Conservation (phyloP, 2,113 vertebrate genomes). For the Alexandromys fortis region DNA sequence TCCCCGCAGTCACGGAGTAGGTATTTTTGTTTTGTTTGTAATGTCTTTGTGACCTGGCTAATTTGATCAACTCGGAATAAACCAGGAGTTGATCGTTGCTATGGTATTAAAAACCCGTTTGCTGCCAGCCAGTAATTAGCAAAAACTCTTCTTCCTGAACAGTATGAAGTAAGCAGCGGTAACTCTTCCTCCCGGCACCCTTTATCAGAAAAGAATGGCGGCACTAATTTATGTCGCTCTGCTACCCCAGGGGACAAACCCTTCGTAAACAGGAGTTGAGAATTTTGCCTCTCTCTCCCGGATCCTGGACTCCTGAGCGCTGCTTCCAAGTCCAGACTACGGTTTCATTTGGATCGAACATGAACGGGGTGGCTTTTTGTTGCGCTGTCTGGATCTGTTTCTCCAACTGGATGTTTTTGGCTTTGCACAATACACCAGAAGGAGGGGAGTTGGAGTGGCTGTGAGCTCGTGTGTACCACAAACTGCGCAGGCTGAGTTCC, state of each 20-base stretch:
- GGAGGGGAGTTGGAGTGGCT: background rate
- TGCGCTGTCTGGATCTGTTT: background rate
- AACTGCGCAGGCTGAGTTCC: background rate
- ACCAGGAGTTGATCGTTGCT: slow-evolving; percentile 69
- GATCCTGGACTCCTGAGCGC: background rate
- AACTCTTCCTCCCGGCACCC: slow-evolving; percentile 16
- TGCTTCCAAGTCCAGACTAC: background rate
- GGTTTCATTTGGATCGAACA: slow-evolving; percentile 31
- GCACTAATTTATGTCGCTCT: background rate
- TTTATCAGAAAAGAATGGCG: background rate
- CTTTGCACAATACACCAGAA: background rate
- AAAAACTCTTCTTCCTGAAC: slow-evolving; percentile 63
- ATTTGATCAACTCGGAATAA: slow-evolving; percentile 70
- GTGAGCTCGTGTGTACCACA: background rate
- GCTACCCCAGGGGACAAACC: background rate
- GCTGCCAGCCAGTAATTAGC: slow-evolving; percentile 70
- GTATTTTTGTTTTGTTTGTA: slow-evolving; percentile 50
- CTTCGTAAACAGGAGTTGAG: background rate
- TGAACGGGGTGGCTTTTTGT: background rate
- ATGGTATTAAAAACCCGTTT: slow-evolving; percentile 61
- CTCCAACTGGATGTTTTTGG: background rate
- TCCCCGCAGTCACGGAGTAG: background rate
- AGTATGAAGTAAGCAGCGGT: background rate
- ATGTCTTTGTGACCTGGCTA: slow-evolving; percentile 62
- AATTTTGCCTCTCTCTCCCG: background rate